A percentile compares a stretch with the other conserved stretches of the same genome.
Conservation (phyloP, 2,797 vertebrate species). For the Euthynnus affinis region DNA sequence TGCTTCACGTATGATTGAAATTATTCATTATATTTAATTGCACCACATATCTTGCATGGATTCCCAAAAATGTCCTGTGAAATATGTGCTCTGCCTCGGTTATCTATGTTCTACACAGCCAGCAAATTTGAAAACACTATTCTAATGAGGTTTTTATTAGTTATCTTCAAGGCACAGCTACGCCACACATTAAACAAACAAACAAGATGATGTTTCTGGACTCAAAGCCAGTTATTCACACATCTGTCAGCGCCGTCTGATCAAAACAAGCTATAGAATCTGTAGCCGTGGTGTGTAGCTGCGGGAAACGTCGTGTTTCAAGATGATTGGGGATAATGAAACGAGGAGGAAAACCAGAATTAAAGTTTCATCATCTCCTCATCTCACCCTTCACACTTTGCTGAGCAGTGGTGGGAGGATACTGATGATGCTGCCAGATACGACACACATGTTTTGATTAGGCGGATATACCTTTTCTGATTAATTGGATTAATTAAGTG, state of each 20-base stretch:
- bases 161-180: slow-evolving; percentile 40
- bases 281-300: background rate
- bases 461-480: slow-evolving; percentile 65
- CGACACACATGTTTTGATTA: slow-evolving; percentile 68
- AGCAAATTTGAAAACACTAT: slow-evolving; percentile 22
- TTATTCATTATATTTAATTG: slow-evolving; percentile 23
- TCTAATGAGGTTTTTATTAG: slow-evolving; percentile 44
- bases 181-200: slow-evolving; percentile 29
- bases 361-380: slow-evolving; percentile 48
- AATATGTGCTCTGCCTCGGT: slow-evolving; percentile 4
- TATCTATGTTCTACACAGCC: slow-evolving; percentile 30
- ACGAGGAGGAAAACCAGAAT: slow-evolving; percentile 36
- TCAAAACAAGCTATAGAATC: slow-evolving; percentile 29
- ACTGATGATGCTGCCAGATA: slow-evolving; percentile 67
- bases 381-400: slow-evolving; percentile 67
- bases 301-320: slow-evolving; percentile 35
- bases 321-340: slow-evolving; percentile 56
- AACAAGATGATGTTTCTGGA: slow-evolving; percentile 15
- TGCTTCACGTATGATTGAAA: slow-evolving; percentile 30
- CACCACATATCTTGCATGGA: background rate
- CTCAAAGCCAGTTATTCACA: slow-evolving; percentile 1
- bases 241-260: slow-evolving; percentile 12
- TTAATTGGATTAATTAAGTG: slow-evolving; percentile 77
- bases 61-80: slow-evolving; percentile 5
- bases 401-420: slow-evolving; percentile 55